Conservation (phyloP, 2,113 vertebrate species). For the Himantopus leucocephalus region DNA sequence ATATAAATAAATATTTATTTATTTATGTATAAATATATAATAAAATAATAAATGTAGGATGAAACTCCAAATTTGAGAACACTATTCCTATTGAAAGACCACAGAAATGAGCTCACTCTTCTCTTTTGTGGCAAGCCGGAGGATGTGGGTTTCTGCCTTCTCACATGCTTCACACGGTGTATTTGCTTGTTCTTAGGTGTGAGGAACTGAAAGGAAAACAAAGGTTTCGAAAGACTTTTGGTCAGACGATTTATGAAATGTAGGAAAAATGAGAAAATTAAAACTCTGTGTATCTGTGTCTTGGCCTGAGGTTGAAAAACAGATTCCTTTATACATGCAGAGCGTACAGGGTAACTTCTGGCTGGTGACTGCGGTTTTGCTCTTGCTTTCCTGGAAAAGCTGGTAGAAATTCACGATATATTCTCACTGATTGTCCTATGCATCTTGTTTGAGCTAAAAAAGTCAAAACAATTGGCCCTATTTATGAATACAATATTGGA, state of each 20-base stretch:
- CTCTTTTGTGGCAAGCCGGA: neutral
- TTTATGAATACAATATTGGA: neutral
- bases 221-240: neutral
- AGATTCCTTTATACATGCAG: neutral
- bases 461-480: neutral
- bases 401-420: neutral
- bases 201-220: neutral
- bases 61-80: neutral
- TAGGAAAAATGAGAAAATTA: neutral
- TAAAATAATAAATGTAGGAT: neutral
- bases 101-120: neutral
- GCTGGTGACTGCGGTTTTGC: neutral
- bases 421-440: neutral
- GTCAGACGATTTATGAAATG: neutral
- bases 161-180: fast-evolving
- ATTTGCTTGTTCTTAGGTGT: neutral
- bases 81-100: neutral
- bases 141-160: neutral
- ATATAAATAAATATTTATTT: too few species aligned
- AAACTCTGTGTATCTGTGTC: neutral
- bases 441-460: neutral
- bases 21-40: too few species aligned
- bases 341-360: neutral
- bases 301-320: neutral
- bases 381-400: neutral